Conservation (phyloP, 2,797 vertebrate genomes). For the Podargus strigoides region DNA sequence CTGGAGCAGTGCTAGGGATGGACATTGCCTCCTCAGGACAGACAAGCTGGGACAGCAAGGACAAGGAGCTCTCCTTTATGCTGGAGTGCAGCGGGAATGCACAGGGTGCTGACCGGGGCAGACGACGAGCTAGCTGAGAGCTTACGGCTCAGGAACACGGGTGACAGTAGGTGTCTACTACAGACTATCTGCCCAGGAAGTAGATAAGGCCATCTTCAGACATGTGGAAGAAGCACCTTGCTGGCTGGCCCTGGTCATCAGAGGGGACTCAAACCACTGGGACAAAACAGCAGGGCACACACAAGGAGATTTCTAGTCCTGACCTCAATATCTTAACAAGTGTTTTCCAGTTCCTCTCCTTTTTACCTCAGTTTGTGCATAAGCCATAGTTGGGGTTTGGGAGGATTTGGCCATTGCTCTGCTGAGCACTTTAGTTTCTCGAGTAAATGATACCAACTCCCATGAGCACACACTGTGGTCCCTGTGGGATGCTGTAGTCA, state of each 20-base stretch:
- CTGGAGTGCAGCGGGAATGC: rapidly evolving
- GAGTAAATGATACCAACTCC: background rate
- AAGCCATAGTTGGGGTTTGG: background rate
- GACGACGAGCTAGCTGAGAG: background rate
- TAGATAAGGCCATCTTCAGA: too few relatives aligned
- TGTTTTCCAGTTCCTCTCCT: background rate
- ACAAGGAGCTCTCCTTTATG: background rate
- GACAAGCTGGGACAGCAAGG: background rate
- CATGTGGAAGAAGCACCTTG: background rate
- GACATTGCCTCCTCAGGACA: background rate
- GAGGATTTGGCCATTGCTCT: background rate
- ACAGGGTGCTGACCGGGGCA: too few relatives aligned
- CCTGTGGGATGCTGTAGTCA: background rate
- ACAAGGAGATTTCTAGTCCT: background rate
- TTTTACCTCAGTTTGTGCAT: background rate
- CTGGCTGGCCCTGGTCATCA: background rate
- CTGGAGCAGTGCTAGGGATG: background rate
- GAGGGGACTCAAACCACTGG: background rate
- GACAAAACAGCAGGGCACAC: background rate
- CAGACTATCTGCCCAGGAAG: background rate
- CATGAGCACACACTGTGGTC: background rate
- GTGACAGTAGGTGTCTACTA: too few relatives aligned
- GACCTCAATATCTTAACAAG: background rate
- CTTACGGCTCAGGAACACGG: background rate
- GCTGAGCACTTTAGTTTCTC: background rate